Percentiles rank a stretch among this genome's conserved stretches.
These are phyloP conservation scores for Harpalus rufipes DNA, from an alignment of 2,888 invertebrate genomes.

Conservation along the genomic window DNA sequence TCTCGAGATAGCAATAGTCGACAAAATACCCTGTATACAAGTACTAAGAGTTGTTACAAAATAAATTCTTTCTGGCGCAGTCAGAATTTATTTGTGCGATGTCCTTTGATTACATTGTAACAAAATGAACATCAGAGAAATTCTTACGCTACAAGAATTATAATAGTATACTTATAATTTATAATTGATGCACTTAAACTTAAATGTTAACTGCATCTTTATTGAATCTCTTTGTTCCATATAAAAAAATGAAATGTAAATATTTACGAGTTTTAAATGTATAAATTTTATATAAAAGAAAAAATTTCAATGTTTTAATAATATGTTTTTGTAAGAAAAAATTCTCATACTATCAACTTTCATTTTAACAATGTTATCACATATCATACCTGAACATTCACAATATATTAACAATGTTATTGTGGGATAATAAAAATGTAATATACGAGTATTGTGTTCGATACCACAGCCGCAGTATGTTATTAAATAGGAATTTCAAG, in stretches of 20 bases:
- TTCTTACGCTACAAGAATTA: no score
- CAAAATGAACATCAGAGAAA: no score
- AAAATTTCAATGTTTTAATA: slow-evolving; percentile 1
- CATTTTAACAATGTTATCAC: slow-evolving; percentile 3
- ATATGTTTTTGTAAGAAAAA: neutral
- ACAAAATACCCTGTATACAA: no score
- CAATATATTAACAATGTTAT: slow-evolving; percentile 1
- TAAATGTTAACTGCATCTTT: no score
- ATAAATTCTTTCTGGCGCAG: no score
- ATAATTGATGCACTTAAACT: no score
- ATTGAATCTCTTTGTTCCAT: neutral
- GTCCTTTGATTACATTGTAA: no score
- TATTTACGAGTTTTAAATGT: neutral
- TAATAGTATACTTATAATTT: no score
- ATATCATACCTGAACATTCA: slow-evolving; percentile 1
- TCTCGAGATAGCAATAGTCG: no score
- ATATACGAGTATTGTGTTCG: slow-evolving; percentile 1
- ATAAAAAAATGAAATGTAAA: neutral
- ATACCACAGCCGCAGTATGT: neutral
- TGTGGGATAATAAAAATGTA: slow-evolving; percentile 3
- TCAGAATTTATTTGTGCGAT: no score
- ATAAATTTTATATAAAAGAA: neutral
- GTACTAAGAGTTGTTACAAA: no score
- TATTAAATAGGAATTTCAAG: slow-evolving; percentile 4
- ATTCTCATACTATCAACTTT: slow-evolving; percentile 6